Percentiles rank a stretch among this genome's conserved stretches.
Conservation (phyloP, 2,888 invertebrate genomes). For the Xanthorhoe designata region DNA sequence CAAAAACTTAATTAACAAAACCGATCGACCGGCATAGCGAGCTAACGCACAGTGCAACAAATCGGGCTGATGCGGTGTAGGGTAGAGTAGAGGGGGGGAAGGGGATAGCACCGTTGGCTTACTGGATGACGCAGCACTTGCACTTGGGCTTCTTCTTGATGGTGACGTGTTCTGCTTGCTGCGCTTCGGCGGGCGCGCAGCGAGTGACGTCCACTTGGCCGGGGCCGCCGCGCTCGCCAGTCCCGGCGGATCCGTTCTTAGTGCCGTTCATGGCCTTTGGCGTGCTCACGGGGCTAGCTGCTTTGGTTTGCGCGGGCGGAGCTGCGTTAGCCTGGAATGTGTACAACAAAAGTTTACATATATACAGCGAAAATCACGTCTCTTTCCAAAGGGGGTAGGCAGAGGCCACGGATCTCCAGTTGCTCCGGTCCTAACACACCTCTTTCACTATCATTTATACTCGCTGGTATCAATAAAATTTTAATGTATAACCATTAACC, state of each 20-base stretch:
- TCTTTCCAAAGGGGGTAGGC: too few relatives aligned
- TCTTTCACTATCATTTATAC: too few relatives aligned
- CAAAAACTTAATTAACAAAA: conserved; percentile 48
- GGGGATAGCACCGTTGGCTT: conserved; percentile 60
- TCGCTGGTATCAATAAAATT: too few relatives aligned
- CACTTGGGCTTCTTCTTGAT: conserved; percentile 98
- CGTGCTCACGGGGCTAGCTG: conserved; percentile 64
- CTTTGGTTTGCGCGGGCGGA: conserved; percentile 74
- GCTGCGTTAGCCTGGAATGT: conserved; percentile 62
- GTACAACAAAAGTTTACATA: too few relatives aligned
- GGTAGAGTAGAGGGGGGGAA: background rate
- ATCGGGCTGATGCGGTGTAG: conserved; percentile 40
- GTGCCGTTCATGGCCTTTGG: conserved; percentile 79
- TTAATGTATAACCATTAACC: too few relatives aligned
- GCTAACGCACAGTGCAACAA: conserved; percentile 50
- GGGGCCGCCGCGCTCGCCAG: conserved; percentile 55
- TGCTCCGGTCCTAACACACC: too few relatives aligned
- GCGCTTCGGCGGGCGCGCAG: conserved; percentile 90
- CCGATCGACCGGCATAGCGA: conserved; percentile 19
- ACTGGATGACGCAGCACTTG: conserved; percentile 97
- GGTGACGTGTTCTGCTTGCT: conserved; percentile 95
- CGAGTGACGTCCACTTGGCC: conserved; percentile 90
- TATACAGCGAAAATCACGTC: too few relatives aligned
- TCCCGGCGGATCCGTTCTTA: conserved; percentile 75
- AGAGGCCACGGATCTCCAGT: too few relatives aligned